Evolutionary conservation across 2,888 invertebrate genomes (phyloP).

Genomic region (Desoria tigrina): DNA sequence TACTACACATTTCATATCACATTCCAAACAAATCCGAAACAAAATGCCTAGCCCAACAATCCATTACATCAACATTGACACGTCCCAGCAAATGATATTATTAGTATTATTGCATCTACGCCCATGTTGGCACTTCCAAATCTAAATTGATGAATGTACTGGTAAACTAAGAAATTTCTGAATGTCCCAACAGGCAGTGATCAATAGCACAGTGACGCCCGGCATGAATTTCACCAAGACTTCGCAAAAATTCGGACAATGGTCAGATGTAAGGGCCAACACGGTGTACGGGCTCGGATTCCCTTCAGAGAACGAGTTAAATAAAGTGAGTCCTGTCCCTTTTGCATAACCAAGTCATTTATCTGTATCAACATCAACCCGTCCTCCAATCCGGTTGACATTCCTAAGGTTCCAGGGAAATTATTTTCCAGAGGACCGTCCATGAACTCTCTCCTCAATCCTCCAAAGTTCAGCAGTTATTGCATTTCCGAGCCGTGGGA

Average conservation of each 20-base stretch:
- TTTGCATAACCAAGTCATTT: background rate
- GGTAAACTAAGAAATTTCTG: too few relatives aligned
- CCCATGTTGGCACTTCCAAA: too few relatives aligned
- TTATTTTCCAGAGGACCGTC: background rate
- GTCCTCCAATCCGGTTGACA: too few relatives aligned
- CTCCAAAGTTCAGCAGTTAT: too few relatives aligned
- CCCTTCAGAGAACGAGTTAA: constrained; percentile 88
- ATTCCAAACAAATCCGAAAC: too few relatives aligned
- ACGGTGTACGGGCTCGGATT: constrained; percentile 96
- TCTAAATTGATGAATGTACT: too few relatives aligned
- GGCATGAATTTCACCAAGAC: constrained; percentile 99
- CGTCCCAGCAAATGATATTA: too few relatives aligned
- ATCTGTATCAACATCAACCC: background rate
- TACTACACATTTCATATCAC: too few relatives aligned
- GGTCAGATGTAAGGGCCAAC: constrained; percentile 95
- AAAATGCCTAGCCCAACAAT: too few relatives aligned
- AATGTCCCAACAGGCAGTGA: constrained; percentile 71
- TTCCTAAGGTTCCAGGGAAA: background rate
- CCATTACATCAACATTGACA: too few relatives aligned
- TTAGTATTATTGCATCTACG: too few relatives aligned
- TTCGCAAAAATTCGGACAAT: constrained; percentile 98
- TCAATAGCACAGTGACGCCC: constrained; percentile 94
- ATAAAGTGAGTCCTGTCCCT: constrained; percentile 67
- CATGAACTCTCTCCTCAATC: background rate
- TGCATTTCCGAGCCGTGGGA: too few relatives aligned